Base-by-base conservation (phyloP, 2,113 vertebrate genomes). In the Myxocyprinus asiaticus region DNA sequence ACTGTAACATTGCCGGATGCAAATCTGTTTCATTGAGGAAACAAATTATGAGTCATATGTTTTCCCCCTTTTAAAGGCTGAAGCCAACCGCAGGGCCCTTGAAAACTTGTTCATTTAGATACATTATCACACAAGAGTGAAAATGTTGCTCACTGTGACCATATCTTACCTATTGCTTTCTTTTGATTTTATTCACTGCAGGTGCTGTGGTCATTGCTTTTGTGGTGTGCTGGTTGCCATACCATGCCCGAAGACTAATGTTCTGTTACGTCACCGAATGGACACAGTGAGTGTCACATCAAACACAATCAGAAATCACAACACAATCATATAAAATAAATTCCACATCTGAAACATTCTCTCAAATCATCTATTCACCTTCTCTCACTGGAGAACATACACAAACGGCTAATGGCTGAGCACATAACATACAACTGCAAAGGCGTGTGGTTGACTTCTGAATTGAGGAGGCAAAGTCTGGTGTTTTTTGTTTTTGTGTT, bases 191-290 rank as follows among this genome's bases (percentile, higher is more conserved):
- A 72, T 6, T 67, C 48, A 68, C 22, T 69, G 4, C 87, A 99
- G 97, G 97, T 44, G 96, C 92, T 0, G 97, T 99, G 89, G 96
- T 99, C 81, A 91, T 98, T 0, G 97, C 97, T 80, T 99, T 99
- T 0, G 96, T 98, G 88, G 94, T 98, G 80, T 99, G 97, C 90
- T 98, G 96, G 96, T 92, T 98, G 82, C 97, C 97, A 0, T 99
- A 99, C 84, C 97, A 99, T 5, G 85, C 93, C 0, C 94, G 97
- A 3, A 94, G 97, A 0, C 95, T 99, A 84, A 98, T 99, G 97
- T 99, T 95, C 82, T 98, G 96, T 92, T 99, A 98, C 0, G 58
- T 96, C 43, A 92, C 95, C 0, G 84, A 94, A 4, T 99, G 96
- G 97, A 93, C 96, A 65, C 87, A 93, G 97, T 99, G 86, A 98